Percentiles rank a stretch among this genome's conserved stretches.
phyloP scores from a whole-genome alignment of 64 coral and sea anemone genomes.

The Exaiptasia diaphana region DNA sequence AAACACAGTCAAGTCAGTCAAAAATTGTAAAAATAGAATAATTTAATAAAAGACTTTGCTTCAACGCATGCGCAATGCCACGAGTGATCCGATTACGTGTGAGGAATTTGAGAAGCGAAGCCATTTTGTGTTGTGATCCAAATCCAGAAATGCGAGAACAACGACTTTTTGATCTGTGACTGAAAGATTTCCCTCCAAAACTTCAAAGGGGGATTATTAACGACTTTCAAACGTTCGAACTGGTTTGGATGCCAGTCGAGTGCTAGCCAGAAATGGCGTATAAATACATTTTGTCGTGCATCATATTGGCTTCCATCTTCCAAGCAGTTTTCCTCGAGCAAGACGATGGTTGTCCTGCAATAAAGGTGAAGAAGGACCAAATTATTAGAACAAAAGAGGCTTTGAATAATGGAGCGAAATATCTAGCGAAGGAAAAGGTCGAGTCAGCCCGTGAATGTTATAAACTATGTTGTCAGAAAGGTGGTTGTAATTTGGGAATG shows the following conservation, averaged over 20 bases:
- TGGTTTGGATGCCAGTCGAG: conserved; percentile 1
- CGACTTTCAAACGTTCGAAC: background rate
- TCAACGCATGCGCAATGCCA: conserved; percentile 6
- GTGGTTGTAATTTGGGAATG: conserved; percentile 30
- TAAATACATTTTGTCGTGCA: background rate
- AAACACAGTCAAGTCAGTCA: too few relatives aligned
- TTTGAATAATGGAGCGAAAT: conserved; percentile 37
- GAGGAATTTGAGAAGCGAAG: conserved; percentile 8
- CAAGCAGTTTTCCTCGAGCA: background rate
- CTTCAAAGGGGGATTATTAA: background rate
- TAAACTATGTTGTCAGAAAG: conserved; percentile 37
- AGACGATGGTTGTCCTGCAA: conserved; percentile 10
- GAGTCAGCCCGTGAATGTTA: conserved; percentile 33
- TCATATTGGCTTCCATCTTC: conserved; percentile 46
- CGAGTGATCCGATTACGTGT: conserved; percentile 32
- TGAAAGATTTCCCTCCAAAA: background rate
- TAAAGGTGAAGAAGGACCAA: conserved; percentile 46
- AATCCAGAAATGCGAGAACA: background rate
- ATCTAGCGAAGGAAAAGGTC: background rate
- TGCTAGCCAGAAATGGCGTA: background rate
- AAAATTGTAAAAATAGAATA: too few relatives aligned
- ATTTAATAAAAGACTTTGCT: too few relatives aligned
- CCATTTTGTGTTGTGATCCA: background rate
- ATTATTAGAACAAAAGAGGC: conserved; percentile 43
- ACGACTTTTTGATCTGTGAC: conserved; percentile 17